Conservation (phyloP, 2,113 vertebrate genomes). For the Gasterosteus nipponicus region DNA sequence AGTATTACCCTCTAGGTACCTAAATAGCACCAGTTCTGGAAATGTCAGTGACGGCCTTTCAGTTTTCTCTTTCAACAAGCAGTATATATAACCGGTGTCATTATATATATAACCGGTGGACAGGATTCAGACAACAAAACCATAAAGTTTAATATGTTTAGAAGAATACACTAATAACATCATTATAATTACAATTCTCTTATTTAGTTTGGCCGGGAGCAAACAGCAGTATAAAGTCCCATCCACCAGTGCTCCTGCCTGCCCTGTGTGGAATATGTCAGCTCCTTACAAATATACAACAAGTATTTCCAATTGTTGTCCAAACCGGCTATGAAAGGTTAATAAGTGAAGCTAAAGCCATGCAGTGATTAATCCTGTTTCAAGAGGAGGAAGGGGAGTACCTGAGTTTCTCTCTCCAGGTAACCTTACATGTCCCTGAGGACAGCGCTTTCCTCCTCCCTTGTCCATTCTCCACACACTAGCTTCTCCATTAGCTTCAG, state of each 20-base stretch:
- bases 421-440: conserved; percentile 88
- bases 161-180: background rate
- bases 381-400: conserved; percentile 73
- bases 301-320: background rate
- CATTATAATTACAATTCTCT: no score
- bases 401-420: conserved; percentile 70
- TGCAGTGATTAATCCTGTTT: conserved; percentile 16
- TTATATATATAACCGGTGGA: background rate
- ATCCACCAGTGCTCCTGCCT: no score
- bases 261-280: background rate
- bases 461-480: conserved; percentile 71
- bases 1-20: background rate
- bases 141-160: no score
- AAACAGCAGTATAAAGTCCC: no score
- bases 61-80: background rate
- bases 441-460: conserved; percentile 71
- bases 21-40: background rate
- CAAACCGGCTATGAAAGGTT: background rate
- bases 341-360: background rate
- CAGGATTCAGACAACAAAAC: background rate
- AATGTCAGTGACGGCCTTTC: background rate
- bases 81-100: no score
- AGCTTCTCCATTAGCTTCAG: conserved; percentile 79
- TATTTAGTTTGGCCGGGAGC: no score
- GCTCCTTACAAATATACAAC: background rate